These are phyloP conservation scores for Teleiodes luculella DNA, from an alignment of 2,888 invertebrate genomes.

Conservation along the genomic window DNA sequence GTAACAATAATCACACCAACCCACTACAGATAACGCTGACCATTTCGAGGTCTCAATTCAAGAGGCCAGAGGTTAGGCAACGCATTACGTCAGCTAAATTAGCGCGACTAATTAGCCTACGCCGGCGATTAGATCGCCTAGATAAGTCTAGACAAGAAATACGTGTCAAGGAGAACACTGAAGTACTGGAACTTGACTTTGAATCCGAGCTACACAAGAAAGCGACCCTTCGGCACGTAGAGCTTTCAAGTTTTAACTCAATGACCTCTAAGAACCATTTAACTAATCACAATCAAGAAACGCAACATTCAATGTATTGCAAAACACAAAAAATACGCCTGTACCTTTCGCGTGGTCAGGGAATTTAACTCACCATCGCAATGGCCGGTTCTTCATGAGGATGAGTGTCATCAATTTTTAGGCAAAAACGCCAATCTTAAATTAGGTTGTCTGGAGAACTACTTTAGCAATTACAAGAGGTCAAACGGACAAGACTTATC, in stretches of 20 bases:
- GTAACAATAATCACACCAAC: neutral
- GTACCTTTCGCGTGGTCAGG: too few species aligned
- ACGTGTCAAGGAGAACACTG: neutral
- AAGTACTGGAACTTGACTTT: neutral
- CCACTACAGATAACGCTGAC: neutral
- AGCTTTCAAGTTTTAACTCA: neutral
- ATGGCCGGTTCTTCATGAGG: too few species aligned
- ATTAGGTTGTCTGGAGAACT: neutral
- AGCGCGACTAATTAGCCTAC: constrained; percentile 3
- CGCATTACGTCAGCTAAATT: constrained; percentile 6
- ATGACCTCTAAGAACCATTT: neutral
- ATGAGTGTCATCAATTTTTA: too few species aligned
- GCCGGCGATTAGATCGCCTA: neutral
- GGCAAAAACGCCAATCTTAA: neutral
- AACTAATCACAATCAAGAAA: neutral
- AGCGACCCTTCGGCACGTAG: neutral
- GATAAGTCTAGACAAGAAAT: constrained; percentile 1
- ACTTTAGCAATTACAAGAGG: constrained; percentile 2
- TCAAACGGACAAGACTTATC: neutral
- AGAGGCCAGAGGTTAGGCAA: constrained; percentile 16
- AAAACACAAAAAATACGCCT: too few species aligned
- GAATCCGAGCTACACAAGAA: neutral
- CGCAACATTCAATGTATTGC: too few species aligned
- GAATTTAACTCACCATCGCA: too few species aligned
- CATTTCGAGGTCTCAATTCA: neutral